Evolutionary conservation across 1,140 invertebrate genomes (phyloP).

Genomic region (Drosophila pallidifrons): DNA sequence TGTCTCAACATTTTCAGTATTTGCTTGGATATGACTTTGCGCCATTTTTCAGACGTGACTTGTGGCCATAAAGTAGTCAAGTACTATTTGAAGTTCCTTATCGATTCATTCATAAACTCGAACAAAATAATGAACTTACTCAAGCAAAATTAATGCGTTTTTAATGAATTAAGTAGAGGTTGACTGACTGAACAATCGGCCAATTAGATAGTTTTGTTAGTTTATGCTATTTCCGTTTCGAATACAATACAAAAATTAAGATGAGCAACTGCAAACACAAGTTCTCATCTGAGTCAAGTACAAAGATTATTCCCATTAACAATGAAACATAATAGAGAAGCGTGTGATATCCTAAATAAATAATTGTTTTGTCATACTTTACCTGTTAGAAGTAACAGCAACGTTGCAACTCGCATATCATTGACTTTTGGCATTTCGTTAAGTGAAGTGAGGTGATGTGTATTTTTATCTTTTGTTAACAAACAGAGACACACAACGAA

Average conservation of each 20-base stretch:
- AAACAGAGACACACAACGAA: neutral
- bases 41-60: neutral
- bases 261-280: conserved; percentile 20
- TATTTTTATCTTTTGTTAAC: conserved; percentile 20
- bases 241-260: conserved; percentile 8
- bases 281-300: conserved; percentile 45
- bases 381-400: conserved; percentile 66
- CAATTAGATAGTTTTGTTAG: conserved; percentile 7
- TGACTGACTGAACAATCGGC: neutral
- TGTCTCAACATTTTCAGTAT: conserved; percentile 12
- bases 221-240: conserved; percentile 8
- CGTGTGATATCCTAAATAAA: neutral
- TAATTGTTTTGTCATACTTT: conserved; percentile 52
- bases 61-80: neutral
- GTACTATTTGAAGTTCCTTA: conserved; percentile 18
- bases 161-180: conserved; percentile 15
- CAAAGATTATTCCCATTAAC: conserved; percentile 9
- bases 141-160: conserved; percentile 18
- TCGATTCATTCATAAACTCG: conserved; percentile 23
- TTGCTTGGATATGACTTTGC: neutral
- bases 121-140: conserved; percentile 6
- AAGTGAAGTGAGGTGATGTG: conserved; percentile 13
- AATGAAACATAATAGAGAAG: conserved; percentile 47
- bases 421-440: conserved; percentile 1
- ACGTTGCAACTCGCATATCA: conserved; percentile 25